Evolutionary conservation across 2,113 vertebrate genomes (phyloP).

Genomic region (Mesembrinibis cayennensis): DNA sequence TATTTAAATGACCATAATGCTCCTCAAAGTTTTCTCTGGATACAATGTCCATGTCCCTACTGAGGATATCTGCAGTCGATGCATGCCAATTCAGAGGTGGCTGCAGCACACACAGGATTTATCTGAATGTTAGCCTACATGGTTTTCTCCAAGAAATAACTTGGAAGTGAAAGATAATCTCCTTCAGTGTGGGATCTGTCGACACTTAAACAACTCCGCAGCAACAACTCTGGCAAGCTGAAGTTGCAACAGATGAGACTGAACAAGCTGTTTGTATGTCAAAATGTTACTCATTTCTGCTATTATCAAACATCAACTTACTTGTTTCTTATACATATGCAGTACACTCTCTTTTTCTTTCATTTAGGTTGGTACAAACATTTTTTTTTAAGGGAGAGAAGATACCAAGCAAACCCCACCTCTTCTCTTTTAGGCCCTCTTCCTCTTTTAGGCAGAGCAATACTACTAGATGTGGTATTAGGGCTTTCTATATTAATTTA

Average conservation of each 20-base stretch:
- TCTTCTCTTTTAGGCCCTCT: background rate
- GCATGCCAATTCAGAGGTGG: background rate
- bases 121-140: rapidly evolving
- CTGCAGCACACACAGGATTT: background rate
- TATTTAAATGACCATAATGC: rapidly evolving
- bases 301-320: rapidly evolving
- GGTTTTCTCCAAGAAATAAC: background rate
- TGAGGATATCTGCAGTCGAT: background rate
- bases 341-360: background rate
- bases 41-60: rapidly evolving
- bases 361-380: background rate
- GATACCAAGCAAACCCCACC: background rate
- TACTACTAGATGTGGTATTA: too few species aligned
- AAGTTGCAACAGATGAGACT: background rate
- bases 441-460: background rate
- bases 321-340: background rate
- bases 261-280: background rate
- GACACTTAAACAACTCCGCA: background rate
- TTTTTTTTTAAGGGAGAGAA: background rate
- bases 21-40: background rate
- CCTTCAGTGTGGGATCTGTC: background rate
- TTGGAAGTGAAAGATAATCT: background rate
- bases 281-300: background rate
- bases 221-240: background rate
- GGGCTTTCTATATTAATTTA: background rate